Base-by-base conservation (phyloP, 2,797 vertebrate species). In the Cuniculus paca region DNA sequence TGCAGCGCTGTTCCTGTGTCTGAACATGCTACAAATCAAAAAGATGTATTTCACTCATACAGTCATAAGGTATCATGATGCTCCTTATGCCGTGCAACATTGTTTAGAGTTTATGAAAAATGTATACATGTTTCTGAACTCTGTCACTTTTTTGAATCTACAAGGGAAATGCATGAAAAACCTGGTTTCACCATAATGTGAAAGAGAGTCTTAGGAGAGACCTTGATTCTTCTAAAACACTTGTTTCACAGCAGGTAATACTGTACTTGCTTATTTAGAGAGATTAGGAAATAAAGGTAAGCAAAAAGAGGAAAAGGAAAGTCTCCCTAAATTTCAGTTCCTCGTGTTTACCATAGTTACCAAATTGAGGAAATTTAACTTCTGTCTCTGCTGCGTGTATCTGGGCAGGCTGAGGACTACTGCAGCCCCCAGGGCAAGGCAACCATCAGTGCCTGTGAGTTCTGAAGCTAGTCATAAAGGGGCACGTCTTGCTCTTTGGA, bases 211-310 rank as follows among this genome's bases (percentile, higher is more conserved):
- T 83, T n/a, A 20, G 85, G 34, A 28, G 28, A 58, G 24, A 88
- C 42, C 22, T 19, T 36, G 50, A 28, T 83, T 83, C 90, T 80
- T 50, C 83, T 63, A 65, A 94, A 88, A 65, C 48, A 42, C 13
- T 82, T 54, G 28, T 74, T 36, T 89, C 68, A 16, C 28, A 88
- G 2, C 22, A 83, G 54, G 4, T 39, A 28, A 31, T 31, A n/a
- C 24, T 72, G 42, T 39, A 58, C 36, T 81, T 80, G n/a, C 39
- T 78, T 81, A 36, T n/a, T 88, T 94, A 90, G 56, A 70, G 70
- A 83, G 58, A 56, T 78, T 78, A 95, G 56, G 45, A 95, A 77
- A 75, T 83, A 84, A 86, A 91, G 14, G 10, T 31, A 86, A 75
- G 11, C 19, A 54, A 79, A 88, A 48, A 56, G 42, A 42, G 36